These are phyloP conservation scores for Poecilia latipinna DNA, from an alignment of 2,113 vertebrate genomes.

Conservation along the genomic window DNA sequence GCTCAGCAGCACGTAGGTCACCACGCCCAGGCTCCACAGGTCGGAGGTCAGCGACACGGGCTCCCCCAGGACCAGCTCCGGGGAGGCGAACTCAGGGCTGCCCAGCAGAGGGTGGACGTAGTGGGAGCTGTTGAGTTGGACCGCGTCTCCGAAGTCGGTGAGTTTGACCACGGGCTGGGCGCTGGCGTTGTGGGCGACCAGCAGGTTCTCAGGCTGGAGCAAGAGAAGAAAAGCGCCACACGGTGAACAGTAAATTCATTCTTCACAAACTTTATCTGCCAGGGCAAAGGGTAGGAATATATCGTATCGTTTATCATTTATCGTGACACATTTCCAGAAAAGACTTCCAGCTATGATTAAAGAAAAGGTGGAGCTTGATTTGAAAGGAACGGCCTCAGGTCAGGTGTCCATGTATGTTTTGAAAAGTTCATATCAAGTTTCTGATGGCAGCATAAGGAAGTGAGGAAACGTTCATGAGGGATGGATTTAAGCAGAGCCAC, in stretches of 20 bases:
- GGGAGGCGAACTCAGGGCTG: constrained; percentile 96
- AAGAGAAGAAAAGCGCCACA: not conserved
- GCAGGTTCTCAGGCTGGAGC: constrained; percentile 93
- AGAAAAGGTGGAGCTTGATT: too few species aligned
- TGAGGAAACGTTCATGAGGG: too few species aligned
- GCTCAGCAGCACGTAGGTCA: constrained; percentile 96
- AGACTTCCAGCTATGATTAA: too few species aligned
- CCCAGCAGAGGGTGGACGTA: constrained; percentile 92
- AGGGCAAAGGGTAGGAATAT: too few species aligned
- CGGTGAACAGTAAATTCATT: not conserved
- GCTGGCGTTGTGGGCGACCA: constrained; percentile 88
- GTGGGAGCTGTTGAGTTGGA: constrained; percentile 91
- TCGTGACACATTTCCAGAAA: too few species aligned
- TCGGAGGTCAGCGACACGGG: constrained; percentile 92
- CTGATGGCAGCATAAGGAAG: too few species aligned
- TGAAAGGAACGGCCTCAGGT: too few species aligned
- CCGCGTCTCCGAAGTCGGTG: constrained; percentile 92
- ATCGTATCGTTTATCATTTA: too few species aligned
- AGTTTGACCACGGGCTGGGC: constrained; percentile 89
- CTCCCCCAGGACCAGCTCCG: constrained; percentile 95
- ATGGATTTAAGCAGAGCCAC: too few species aligned
- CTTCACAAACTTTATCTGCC: too few species aligned
- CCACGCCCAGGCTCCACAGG: constrained; percentile 95
- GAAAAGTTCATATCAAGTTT: too few species aligned
- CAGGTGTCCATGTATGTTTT: too few species aligned